Base-by-base conservation (phyloP, 2,113 vertebrate species). In the Cavia porcellus region DNA sequence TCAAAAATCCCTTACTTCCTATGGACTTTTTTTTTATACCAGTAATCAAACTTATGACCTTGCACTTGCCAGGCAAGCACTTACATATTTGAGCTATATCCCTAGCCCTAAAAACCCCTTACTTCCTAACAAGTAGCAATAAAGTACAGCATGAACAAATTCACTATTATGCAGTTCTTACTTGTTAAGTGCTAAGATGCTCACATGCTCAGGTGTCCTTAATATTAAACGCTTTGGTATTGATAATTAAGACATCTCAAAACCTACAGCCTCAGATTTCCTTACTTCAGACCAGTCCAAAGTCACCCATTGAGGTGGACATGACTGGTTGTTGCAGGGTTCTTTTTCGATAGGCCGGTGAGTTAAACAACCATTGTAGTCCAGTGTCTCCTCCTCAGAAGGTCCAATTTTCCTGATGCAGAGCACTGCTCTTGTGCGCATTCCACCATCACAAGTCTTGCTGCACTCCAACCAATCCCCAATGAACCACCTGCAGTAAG, bases 241-340 rank as follows among this genome's bases (percentile, higher is more conserved):
- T 96, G 93, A 95, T 66, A 95, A 61, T 80, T 96, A 96, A 95
- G 86, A 96, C 68, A 97, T 96, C 88, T 92, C 79, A 97, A 93
- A 95, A 95, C 87, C 96, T 52, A 90, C 19, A 94, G 93, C 28
- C 77, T 93, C 85, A 89, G 66, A 86, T 94, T 97, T 86, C 88
- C 98, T 99, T 97, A 99, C 99, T 99, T 99, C 99, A 50, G 99
- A 99, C 99, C 99, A 99, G 96, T 99, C 99, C 98, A 99, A 98
- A 86, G 99, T 98, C 59, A 99, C 99, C 99, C 99, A 99, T 96
- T 99, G 99, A 1, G 99, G 99, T 5, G 99, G 99, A 95, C 99
- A 99, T 81, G 99, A 99, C 98, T 99, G 99, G 96, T 99, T 99
- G 98, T 99, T 99, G 98, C 99, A 99, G 68, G 99, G 97, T 97